Percentiles rank a stretch among this genome's conserved stretches.
Evolutionary conservation across 2,113 vertebrate species (phyloP).

Genomic region (Strigops habroptila): DNA sequence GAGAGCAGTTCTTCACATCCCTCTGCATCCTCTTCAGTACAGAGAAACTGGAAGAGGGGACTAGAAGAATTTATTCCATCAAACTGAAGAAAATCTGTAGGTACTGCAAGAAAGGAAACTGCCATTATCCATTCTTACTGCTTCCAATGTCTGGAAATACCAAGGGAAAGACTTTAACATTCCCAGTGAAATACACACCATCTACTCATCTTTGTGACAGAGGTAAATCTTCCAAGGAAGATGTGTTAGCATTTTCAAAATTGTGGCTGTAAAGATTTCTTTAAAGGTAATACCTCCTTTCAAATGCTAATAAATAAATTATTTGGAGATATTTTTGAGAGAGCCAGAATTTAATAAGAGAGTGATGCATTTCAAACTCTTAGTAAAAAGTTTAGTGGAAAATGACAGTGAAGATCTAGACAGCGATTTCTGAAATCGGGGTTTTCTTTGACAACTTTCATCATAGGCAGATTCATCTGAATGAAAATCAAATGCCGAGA

Average conservation of each 20-base stretch:
- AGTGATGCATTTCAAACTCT: background rate
- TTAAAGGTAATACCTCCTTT: background rate
- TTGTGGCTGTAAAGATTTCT: background rate
- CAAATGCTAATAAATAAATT: background rate
- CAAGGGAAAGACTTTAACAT: background rate
- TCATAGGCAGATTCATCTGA: background rate
- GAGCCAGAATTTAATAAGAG: background rate
- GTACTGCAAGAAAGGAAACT: background rate
- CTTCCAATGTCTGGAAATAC: background rate
- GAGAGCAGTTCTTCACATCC: background rate
- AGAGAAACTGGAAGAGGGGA: background rate
- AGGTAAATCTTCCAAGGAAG: background rate
- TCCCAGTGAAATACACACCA: background rate
- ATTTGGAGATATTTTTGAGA: background rate
- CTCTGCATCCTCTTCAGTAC: background rate
- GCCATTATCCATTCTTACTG: background rate
- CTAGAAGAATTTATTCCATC: background rate
- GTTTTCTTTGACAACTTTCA: background rate
- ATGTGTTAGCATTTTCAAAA: background rate
- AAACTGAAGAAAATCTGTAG: background rate
- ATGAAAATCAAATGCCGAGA: conserved; percentile 14
- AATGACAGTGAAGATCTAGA: conserved; percentile 1
- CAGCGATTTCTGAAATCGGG: background rate
- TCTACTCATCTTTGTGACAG: background rate
- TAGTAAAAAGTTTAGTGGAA: background rate